Evolutionary conservation across 2,113 vertebrate species (phyloP).

Genomic region (Ammospiza nelsoni): DNA sequence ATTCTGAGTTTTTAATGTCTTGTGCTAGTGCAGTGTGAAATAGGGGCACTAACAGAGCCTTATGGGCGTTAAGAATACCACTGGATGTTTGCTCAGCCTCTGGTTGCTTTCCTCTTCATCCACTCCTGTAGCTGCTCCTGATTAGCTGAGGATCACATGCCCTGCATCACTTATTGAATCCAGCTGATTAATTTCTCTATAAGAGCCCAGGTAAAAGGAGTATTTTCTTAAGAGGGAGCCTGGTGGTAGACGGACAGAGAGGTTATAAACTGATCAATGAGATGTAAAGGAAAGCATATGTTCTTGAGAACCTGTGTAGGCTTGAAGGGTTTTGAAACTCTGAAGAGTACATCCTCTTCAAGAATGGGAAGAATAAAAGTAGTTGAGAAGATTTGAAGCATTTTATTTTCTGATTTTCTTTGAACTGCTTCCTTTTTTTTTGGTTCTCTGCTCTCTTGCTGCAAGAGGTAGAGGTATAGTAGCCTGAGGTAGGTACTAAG

Average conservation of each 20-base stretch:
- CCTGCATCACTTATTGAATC: background rate
- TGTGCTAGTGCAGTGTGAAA: background rate
- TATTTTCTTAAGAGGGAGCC: background rate
- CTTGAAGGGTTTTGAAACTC: background rate
- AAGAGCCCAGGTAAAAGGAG: background rate
- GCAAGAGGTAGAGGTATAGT: background rate
- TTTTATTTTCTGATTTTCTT: background rate
- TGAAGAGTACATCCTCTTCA: background rate
- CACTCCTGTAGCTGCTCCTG: background rate
- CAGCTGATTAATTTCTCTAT: background rate
- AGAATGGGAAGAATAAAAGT: background rate
- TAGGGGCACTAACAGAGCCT: too few species aligned
- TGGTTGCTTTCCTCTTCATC: background rate
- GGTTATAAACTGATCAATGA: background rate
- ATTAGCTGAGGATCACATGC: background rate
- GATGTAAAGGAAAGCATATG: background rate
- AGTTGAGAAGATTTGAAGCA: background rate
- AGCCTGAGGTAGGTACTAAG: background rate
- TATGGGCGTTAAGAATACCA: fast-evolving
- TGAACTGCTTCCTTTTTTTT: background rate
- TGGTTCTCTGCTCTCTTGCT: background rate
- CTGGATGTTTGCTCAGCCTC: background rate
- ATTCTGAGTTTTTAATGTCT: background rate
- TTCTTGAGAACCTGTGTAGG: background rate
- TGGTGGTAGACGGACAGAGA: fast-evolving